Base-by-base conservation (phyloP, 92 coral and sea anemone species). In the Nematostella vectensis region DNA sequence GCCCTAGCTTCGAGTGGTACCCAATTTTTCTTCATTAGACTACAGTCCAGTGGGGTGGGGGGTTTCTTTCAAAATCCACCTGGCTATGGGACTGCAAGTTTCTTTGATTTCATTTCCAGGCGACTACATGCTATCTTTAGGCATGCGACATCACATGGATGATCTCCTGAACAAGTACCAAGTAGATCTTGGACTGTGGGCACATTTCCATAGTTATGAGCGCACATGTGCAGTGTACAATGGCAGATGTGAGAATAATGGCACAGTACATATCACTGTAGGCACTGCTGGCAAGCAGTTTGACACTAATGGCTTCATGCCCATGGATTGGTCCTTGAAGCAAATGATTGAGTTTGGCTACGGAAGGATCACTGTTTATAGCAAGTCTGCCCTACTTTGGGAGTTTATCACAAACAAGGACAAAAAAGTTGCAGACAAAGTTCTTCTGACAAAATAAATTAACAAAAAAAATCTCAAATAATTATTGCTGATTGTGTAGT, bases 181-280 rank as follows among this genome's bases (percentile, higher is more conserved):
- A 33, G 95, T 89, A 11, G 95, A 89, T 56, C 45, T 89, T 39
- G 97, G 89, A 0, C 53, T 89, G 58, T 91, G 98, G 98, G 98
- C 91, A 2, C 98, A 91, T 65, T 91, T 74, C 21, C 98, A 91
- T 79, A 91, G 97, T 76, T 89, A 89, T 59, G 97, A 89, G 57
- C 64, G 97, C 37, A 89, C 97, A 29, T 89, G 97, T 48, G 69
- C 95, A 2, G 66, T 89, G 31, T 68, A 72, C 48, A 66, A 44
- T n/a, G 58, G 64, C 10, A 48, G 62, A 11, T 89, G 97, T 48
- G 67, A 68, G 23, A 58, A 67, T 18, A 89, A 85, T 0, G 87
- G 75, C 1, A 75, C 89, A 10, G 81, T 78, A n/a, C 97, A 89
- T 57, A 81, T 89, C 39, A 80, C 73, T 16, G 88, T 89, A n/a